Conservation (phyloP, 2,888 invertebrate species). For the Eupithecia insigniata region DNA sequence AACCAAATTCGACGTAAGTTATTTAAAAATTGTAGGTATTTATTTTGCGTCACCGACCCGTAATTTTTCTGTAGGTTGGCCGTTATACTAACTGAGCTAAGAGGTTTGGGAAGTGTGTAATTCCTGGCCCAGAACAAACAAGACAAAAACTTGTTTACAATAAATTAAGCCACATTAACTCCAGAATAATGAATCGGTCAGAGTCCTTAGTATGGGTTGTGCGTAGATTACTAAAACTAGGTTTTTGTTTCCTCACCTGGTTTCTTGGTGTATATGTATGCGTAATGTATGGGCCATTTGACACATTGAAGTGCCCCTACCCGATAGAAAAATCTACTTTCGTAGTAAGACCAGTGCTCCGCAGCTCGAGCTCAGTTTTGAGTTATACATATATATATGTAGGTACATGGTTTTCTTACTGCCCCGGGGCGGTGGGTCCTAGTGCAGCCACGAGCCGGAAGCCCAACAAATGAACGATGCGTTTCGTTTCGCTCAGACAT, state of each 20-base stretch:
- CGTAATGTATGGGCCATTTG: too few species aligned
- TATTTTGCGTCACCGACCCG: background rate
- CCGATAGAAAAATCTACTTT: background rate
- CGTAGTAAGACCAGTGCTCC: background rate
- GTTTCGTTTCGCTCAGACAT: too few species aligned
- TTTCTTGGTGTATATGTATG: background rate
- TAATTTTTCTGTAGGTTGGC: background rate
- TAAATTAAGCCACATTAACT: background rate
- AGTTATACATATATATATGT: too few species aligned
- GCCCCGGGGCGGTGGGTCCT: too few species aligned
- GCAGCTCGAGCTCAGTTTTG: too few species aligned
- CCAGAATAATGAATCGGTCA: background rate
- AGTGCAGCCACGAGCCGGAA: too few species aligned
- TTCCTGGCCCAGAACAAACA: background rate
- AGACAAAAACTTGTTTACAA: background rate
- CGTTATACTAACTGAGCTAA: background rate
- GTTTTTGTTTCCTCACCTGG: background rate
- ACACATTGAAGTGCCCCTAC: background rate
- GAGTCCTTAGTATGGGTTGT: background rate
- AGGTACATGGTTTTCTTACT: too few species aligned
- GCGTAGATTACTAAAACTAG: background rate
- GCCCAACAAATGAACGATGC: too few species aligned
- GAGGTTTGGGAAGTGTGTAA: background rate
- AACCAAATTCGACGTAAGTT: background rate
- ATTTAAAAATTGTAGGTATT: background rate